These are phyloP conservation scores for Guaruba guarouba DNA, from an alignment of 2,113 vertebrate species.

Conservation along the genomic window DNA sequence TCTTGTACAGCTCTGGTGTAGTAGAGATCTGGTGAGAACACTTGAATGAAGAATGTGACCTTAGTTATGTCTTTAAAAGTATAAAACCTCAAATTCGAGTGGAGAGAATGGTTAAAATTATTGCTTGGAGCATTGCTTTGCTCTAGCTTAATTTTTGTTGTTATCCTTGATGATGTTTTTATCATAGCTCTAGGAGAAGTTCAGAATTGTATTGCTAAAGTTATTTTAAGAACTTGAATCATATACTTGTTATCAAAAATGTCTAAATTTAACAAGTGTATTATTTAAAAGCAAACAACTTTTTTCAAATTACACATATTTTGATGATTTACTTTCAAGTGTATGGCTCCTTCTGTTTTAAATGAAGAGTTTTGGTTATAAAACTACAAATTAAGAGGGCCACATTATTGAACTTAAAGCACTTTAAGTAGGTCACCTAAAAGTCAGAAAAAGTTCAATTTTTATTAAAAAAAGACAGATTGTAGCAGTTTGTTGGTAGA, in stretches of 20 bases:
- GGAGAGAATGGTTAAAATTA: background rate
- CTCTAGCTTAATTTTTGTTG: background rate
- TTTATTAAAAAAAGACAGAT: background rate
- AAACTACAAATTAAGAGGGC: background rate
- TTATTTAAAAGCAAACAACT: constrained; percentile 1
- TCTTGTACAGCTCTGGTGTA: background rate
- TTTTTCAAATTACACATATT: background rate
- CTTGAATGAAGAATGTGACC: background rate
- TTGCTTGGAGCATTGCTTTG: constrained; percentile 1
- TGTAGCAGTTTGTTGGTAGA: background rate
- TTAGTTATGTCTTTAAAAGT: background rate
- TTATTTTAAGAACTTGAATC: constrained; percentile 17
- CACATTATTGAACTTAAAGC: background rate
- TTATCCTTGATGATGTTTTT: constrained; percentile 27
- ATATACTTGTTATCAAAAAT: background rate
- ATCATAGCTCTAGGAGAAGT: constrained; percentile 27
- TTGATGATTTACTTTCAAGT: background rate
- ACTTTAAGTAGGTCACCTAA: background rate
- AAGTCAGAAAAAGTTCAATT: background rate
- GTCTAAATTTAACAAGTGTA: background rate
- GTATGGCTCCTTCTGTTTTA: background rate
- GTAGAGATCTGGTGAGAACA: background rate
- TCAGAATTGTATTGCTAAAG: background rate
- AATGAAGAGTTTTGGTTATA: background rate
- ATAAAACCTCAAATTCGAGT: background rate